Conservation (phyloP, 2,888 invertebrate species). For the Microplitis manilae region DNA sequence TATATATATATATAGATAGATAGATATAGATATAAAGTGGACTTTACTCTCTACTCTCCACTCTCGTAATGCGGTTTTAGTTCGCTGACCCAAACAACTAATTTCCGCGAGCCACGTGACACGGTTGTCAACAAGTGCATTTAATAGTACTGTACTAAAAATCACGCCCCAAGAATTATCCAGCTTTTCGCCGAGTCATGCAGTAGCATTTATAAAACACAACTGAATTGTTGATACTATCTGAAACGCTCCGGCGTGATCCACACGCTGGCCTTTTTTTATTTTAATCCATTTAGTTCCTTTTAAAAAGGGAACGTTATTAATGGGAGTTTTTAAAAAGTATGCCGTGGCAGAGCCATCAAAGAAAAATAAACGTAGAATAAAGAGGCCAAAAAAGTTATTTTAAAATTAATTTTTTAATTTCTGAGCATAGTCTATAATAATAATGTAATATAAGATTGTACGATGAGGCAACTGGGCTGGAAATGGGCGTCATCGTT, state of each 20-base stretch:
- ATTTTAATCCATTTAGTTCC: neutral
- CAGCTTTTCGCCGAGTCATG: neutral
- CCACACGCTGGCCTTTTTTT: neutral
- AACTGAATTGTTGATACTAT: conserved; percentile 12
- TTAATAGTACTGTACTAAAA: conserved; percentile 12
- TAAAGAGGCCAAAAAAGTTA: neutral
- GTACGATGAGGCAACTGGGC: conserved; percentile 42
- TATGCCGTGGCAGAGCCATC: neutral
- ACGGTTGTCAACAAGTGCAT: conserved; percentile 37
- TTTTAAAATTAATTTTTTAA: conserved; percentile 8
- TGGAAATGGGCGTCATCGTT: conserved; percentile 42
- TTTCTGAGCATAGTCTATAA: neutral
- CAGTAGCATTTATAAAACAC: neutral
- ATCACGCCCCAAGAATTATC: conserved; percentile 20
- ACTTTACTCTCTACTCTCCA: neutral
- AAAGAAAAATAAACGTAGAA: neutral
- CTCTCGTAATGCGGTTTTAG: conserved; percentile 59
- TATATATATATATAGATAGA: neutral
- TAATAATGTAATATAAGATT: conserved; percentile 24
- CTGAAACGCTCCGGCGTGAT: neutral
- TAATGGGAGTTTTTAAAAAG: neutral
- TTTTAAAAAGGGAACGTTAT: neutral
- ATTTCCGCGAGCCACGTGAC: conserved; percentile 58
- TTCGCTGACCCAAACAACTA: conserved; percentile 57
- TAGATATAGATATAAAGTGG: conserved; percentile 3